phyloP scores from a whole-genome alignment of 2,888 invertebrate genomes.

The Brachycybe producta region DNA sequence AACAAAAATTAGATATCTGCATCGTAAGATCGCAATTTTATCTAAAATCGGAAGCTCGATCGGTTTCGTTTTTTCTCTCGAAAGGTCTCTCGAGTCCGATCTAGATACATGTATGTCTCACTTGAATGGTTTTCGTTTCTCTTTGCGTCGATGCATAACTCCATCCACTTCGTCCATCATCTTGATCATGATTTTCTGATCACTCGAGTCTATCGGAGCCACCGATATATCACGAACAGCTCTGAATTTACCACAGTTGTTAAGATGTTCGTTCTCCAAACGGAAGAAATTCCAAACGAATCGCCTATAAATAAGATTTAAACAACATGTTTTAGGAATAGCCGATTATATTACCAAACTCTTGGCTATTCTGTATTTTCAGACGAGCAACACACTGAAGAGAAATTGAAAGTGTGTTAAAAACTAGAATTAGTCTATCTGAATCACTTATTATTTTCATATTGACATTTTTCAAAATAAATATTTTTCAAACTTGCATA shows the following conservation, averaged over 20 bases:
- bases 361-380: too few species aligned
- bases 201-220: conserved; percentile 82
- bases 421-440: too few species aligned
- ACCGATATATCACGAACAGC: conserved; percentile 96
- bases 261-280: conserved; percentile 95
- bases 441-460: too few species aligned
- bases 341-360: too few species aligned
- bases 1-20: neutral
- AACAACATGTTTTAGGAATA: too few species aligned
- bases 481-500: too few species aligned
- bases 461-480: too few species aligned
- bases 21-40: too few species aligned
- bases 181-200: conserved; percentile 67
- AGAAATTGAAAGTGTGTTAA: too few species aligned
- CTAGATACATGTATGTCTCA: conserved; percentile 2
- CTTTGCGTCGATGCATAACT: conserved; percentile 48
- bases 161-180: conserved; percentile 95
- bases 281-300: conserved; percentile 99
- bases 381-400: too few species aligned
- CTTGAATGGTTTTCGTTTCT: conserved; percentile 21
- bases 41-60: too few species aligned
- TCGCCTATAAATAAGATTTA: too few species aligned
- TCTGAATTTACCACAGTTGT: conserved; percentile 94
- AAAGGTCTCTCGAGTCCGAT: neutral
- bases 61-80: neutral